phyloP scores from a whole-genome alignment of 2,888 invertebrate species.

The Crepidodera aurea region DNA sequence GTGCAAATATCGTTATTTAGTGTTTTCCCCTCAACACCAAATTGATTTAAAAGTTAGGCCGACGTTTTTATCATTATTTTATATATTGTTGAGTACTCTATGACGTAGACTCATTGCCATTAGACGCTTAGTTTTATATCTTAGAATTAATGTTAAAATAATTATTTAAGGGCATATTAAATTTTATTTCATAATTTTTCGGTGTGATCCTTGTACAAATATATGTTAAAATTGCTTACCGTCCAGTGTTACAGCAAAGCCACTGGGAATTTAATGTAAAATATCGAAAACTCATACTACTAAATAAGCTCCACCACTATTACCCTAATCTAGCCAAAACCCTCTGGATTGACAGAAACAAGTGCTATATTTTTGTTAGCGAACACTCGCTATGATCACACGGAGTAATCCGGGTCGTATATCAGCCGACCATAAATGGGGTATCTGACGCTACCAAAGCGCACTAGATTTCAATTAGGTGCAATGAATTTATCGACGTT shows the following conservation, averaged over 20 bases:
- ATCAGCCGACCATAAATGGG: conserved; percentile 18
- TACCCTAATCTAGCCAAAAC: background rate
- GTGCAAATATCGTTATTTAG: conserved; percentile 36
- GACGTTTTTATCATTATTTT: conserved; percentile 8
- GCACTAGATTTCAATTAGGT: conserved; percentile 53
- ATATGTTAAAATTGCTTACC: no score
- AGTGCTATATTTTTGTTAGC: conserved; percentile 12
- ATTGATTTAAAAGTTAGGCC: conserved; percentile 14
- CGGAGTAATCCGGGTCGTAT: conserved; percentile 17
- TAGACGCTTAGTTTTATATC: no score
- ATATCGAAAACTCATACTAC: background rate
- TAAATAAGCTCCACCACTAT: background rate
- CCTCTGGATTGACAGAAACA: conserved; percentile 12
- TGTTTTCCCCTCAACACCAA: background rate
- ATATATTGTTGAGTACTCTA: background rate
- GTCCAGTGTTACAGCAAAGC: no score
- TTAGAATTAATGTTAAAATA: no score
- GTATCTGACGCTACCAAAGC: conserved; percentile 32
- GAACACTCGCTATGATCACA: conserved; percentile 8
- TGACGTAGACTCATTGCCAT: no score
- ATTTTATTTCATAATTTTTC: no score
- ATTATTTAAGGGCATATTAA: no score
- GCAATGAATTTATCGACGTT: conserved; percentile 53
- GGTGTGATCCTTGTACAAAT: no score
- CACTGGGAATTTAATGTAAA: no score